Evolutionary conservation across 2,797 vertebrate genomes (phyloP).

Genomic region (Carcharodon carcharias): DNA sequence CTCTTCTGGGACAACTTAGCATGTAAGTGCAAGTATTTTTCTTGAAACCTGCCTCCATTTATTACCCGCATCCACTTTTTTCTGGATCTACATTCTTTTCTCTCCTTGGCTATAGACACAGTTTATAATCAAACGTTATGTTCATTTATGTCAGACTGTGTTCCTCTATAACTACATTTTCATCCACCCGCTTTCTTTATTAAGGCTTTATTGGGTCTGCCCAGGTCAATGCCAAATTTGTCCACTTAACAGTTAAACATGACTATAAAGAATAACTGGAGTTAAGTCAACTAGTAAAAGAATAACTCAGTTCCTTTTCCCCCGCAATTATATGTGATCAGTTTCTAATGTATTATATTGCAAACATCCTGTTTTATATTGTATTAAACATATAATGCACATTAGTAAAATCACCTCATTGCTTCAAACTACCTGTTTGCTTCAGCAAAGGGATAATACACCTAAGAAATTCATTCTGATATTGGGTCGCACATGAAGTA

Average conservation of each 20-base stretch:
- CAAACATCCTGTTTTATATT: not conserved
- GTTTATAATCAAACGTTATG: slow-evolving; percentile 17
- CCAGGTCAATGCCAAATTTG: slow-evolving; percentile 28
- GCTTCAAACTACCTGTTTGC: not conserved
- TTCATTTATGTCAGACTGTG: not conserved
- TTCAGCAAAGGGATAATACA: not conserved
- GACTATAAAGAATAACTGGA: slow-evolving; percentile 30
- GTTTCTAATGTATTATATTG: not conserved
- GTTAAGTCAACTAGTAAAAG: slow-evolving; percentile 20
- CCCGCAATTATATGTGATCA: not conserved
- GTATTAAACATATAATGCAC: not conserved
- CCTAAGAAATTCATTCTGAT: not conserved
- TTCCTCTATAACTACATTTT: not conserved
- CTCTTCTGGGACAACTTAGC: slow-evolving; percentile 46
- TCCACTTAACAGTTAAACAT: slow-evolving; percentile 28
- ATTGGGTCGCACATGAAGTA: not conserved
- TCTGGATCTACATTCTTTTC: not conserved
- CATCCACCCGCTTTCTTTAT: not conserved
- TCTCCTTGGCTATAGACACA: not conserved
- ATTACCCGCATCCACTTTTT: not conserved
- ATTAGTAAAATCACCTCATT: not conserved
- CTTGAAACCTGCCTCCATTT: slow-evolving; percentile 21
- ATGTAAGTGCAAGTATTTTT: not conserved
- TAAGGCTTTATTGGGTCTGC: not conserved
- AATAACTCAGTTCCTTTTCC: not conserved